Percentiles rank a stretch among this genome's conserved stretches.
phyloP scores from a whole-genome alignment of 64 coral and sea anemone genomes.

The Pocillopora verrucosa region DNA sequence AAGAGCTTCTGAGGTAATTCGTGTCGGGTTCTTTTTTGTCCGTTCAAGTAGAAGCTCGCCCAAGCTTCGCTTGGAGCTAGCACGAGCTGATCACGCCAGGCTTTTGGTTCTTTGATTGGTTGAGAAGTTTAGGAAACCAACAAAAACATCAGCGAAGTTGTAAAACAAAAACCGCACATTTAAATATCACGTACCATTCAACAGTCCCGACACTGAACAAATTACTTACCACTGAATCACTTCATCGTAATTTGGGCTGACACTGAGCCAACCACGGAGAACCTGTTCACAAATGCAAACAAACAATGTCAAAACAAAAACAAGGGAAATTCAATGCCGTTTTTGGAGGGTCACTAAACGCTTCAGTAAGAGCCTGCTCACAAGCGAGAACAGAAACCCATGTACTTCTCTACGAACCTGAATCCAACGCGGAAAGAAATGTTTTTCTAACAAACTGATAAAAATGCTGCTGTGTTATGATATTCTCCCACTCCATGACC shows the following conservation, averaged over 20 bases:
- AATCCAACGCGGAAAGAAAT: conserved; percentile 98
- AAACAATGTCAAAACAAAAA: neutral
- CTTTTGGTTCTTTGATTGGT: no score
- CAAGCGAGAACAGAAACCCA: neutral
- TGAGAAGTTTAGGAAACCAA: neutral
- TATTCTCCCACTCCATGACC: conserved; percentile 94
- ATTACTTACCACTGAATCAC: conserved; percentile 91
- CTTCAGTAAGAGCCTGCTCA: no score
- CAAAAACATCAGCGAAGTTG: neutral
- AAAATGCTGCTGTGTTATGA: conserved; percentile 97
- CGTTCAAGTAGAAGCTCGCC: no score
- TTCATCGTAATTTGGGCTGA: conserved; percentile 97
- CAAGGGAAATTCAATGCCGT: neutral
- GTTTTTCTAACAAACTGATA: conserved; percentile 93
- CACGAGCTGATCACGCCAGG: no score
- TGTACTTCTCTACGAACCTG: conserved; percentile 48
- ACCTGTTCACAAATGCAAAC: conserved; percentile 51
- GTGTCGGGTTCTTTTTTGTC: no score
- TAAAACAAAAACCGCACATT: neutral
- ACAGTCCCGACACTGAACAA: no score
- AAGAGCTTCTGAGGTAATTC: no score
- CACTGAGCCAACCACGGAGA: conserved; percentile 87
- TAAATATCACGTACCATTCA: neutral
- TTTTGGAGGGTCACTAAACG: neutral
- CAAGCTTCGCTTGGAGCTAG: no score